Evolutionary conservation across 2,113 vertebrate genomes (phyloP), one percentile per base, ranked within the genome.

Genomic region (Apeltes quadracus): DNA sequence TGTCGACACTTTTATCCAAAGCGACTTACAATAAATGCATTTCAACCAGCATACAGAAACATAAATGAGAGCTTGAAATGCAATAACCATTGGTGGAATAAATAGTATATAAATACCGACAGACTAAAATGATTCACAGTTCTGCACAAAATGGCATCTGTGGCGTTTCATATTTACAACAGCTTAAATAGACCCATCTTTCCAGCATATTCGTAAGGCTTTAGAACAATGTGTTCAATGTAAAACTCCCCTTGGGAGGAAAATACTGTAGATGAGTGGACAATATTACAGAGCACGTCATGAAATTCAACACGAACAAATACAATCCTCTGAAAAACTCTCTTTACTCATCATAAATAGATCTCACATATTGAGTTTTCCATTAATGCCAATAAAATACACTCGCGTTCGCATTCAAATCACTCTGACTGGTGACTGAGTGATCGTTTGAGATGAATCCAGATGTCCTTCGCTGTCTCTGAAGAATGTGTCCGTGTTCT

Each of bases 221-320:
- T 8, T 41, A 53, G 87, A 93, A 89, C 90, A 93, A 92, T 87
- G 51, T 93, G 91, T 69, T 91, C 86, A 16, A 88, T 14, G 53
- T 41, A 65, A 77, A 84, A 67, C 85, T 89, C 90, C 84, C 88
- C 48, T 78, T 64, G 80, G 87, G 88, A 93, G 85, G 14, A 80
- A 80, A 80, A 67, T 64, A 76, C 22, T 25, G 50, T 25, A 25
- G 14, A 74, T 38, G 29, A 38, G 7, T 53, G 1, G 54, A 59
- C 25, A 63, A 61, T 18, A 61, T 56, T 6, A 25, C 25, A 67
- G 1, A 64, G 7, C n/a, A 75, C 36, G 57, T 32, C 27, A 34
- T 48, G 36, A 56, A 57, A 61, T 54, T 32, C 14, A 57, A 46
- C 2, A 58, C 32, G 43, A 20, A 1, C 41, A 2, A 54, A 65